Evolutionary conservation across 2,113 vertebrate genomes (phyloP).

Genomic region (Platichthys flesus): DNA sequence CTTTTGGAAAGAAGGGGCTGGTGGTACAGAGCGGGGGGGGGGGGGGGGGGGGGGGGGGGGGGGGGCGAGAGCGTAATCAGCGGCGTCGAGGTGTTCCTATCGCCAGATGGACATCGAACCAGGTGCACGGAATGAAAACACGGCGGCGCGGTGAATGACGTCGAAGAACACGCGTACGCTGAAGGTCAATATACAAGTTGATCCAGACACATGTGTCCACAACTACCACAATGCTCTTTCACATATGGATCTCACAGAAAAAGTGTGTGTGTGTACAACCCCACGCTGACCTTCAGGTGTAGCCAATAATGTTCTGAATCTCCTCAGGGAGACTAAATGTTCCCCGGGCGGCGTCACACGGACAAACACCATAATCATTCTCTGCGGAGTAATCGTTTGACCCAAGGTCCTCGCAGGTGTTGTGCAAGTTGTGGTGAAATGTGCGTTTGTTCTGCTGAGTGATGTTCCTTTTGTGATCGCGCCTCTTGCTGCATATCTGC

Average conservation of each 20-base stretch:
- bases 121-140: slow-evolving; percentile 52
- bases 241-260: slow-evolving; percentile 9
- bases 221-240: not conserved
- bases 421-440: not conserved
- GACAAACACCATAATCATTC: slow-evolving; percentile 5
- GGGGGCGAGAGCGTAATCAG: not conserved
- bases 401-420: too few relatives aligned
- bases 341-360: not conserved
- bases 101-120: slow-evolving; percentile 15
- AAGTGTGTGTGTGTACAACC: not conserved
- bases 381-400: not conserved
- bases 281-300: not conserved
- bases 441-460: slow-evolving; percentile 4
- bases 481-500: not conserved
- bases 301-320: slow-evolving; percentile 31
- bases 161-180: slow-evolving; percentile 40
- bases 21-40: not conserved
- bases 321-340: slow-evolving; percentile 40
- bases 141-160: slow-evolving; percentile 46
- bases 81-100: not conserved
- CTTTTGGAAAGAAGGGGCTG: slow-evolving; percentile 20
- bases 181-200: slow-evolving; percentile 34
- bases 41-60: too few relatives aligned
- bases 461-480: not conserved
- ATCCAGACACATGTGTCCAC: slow-evolving; percentile 28